Percentiles rank a stretch among this genome's conserved stretches.
Conservation (phyloP, 2,888 invertebrate genomes). For the Byasa hedistus region DNA sequence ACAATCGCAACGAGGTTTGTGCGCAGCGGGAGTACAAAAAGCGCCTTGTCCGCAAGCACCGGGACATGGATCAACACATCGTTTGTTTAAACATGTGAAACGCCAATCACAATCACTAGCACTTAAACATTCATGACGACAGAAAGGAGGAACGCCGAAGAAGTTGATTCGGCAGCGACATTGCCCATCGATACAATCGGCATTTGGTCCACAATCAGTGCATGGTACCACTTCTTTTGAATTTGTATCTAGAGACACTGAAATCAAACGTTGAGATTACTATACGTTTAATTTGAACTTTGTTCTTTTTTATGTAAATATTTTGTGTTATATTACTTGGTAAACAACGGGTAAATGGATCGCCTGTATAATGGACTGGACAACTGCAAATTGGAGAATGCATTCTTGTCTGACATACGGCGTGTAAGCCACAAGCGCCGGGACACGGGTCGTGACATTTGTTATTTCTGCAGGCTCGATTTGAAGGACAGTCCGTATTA, state of each 20-base stretch:
- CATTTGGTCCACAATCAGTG: constrained; percentile 87
- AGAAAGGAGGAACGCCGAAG: constrained; percentile 86
- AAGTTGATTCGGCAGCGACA: constrained; percentile 84
- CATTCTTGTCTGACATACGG: constrained; percentile 85
- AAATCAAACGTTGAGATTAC: constrained; percentile 33
- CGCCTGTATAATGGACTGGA: constrained; percentile 83
- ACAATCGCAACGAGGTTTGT: constrained; percentile 86
- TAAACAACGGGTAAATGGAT: constrained; percentile 85
- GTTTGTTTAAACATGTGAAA: constrained; percentile 84
- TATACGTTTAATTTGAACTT: neutral
- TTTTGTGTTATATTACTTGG: constrained; percentile 69
- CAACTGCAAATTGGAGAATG: constrained; percentile 90
- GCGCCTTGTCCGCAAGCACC: constrained; percentile 88
- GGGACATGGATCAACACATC: constrained; percentile 87
- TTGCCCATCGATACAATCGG: constrained; percentile 84
- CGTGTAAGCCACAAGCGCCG: constrained; percentile 87
- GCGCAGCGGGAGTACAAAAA: constrained; percentile 84
- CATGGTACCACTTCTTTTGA: constrained; percentile 78
- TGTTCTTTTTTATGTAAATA: neutral
- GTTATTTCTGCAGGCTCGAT: constrained; percentile 82
- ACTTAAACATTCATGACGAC: constrained; percentile 85
- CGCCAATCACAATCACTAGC: constrained; percentile 86
- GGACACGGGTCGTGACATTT: constrained; percentile 87
- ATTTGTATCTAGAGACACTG: constrained; percentile 53
- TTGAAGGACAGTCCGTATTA: constrained; percentile 83